A percentile compares a stretch with the other conserved stretches of the same genome.
These are phyloP conservation scores for Conchocele bisecta DNA, from an alignment of 2,888 invertebrate species.

Conservation along the genomic window DNA sequence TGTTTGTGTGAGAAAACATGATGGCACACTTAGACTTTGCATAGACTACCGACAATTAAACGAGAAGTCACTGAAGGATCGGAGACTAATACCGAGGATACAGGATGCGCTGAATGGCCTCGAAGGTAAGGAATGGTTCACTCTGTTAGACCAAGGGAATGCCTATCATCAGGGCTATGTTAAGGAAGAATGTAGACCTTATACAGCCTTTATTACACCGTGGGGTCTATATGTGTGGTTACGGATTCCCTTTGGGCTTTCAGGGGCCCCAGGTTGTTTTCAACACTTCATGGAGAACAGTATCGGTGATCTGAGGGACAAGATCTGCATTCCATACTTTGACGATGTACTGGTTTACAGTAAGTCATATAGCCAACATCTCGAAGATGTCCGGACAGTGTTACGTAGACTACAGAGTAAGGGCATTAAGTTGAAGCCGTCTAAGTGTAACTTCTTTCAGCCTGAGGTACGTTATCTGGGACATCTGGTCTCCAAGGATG, in stretches of 20 bases:
- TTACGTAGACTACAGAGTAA: constrained; percentile 31
- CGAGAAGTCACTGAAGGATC: constrained; percentile 33
- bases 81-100: constrained; percentile 45
- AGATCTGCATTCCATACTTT: constrained; percentile 47
- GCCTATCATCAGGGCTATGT: constrained; percentile 57
- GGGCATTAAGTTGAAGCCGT: constrained; percentile 41
- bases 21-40: constrained; percentile 46
- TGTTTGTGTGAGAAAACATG: constrained; percentile 52
- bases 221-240: constrained; percentile 50
- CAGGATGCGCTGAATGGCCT: constrained; percentile 50
- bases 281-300: constrained; percentile 38
- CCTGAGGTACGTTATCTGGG: constrained; percentile 43
- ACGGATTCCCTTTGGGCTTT: constrained; percentile 46
- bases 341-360: constrained; percentile 55
- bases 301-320: constrained; percentile 31
- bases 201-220: constrained; percentile 52
- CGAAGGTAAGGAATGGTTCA: constrained; percentile 42
- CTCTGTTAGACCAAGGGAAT: constrained; percentile 50
- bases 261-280: constrained; percentile 44
- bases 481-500: constrained; percentile 37
- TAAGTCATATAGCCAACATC: constrained; percentile 45
- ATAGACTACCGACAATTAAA: constrained; percentile 50
- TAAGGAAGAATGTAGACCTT: constrained; percentile 19
- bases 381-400: constrained; percentile 41
- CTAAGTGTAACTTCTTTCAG: constrained; percentile 49